Evolutionary conservation across 2,797 vertebrate genomes (phyloP).

Genomic region (Mormyrops boulengeri): DNA sequence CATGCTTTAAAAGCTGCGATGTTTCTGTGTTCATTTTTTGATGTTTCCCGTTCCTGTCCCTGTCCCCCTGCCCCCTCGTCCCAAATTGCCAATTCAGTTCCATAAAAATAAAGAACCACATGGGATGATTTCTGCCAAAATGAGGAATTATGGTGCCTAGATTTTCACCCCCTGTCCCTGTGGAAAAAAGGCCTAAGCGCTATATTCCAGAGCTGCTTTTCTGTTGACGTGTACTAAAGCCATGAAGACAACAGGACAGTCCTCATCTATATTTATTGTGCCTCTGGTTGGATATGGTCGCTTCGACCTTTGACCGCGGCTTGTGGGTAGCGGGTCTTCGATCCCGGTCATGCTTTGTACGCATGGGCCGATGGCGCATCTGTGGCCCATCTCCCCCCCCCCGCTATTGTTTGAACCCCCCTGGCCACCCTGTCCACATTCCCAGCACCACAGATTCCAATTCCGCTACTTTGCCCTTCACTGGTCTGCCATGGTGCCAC

Average conservation of each 20-base stretch:
- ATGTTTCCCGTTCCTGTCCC: neutral
- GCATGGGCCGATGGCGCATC: conserved; percentile 28
- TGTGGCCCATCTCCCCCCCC: neutral
- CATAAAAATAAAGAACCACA: neutral
- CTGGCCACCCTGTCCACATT: neutral
- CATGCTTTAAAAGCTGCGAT: conserved; percentile 19
- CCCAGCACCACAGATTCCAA: conserved; percentile 1
- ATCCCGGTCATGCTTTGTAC: conserved; percentile 29
- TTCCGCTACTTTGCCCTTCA: neutral
- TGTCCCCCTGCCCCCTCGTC: neutral
- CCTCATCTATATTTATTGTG: neutral
- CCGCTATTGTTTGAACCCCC: neutral
- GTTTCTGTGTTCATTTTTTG: conserved; percentile 9
- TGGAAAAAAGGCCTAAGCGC: conserved; percentile 14
- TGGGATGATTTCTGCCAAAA: neutral
- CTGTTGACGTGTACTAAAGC: neutral
- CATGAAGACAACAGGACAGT: neutral
- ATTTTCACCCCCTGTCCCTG: neutral
- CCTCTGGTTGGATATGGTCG: neutral
- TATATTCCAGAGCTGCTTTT: neutral
- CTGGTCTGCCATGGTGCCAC: neutral
- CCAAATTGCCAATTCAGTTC: neutral
- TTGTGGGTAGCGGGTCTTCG: neutral
- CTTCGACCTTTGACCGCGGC: conserved; percentile 8
- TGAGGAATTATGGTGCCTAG: neutral